Conservation (phyloP, 2,888 invertebrate species). For the Polyploca ridens region DNA sequence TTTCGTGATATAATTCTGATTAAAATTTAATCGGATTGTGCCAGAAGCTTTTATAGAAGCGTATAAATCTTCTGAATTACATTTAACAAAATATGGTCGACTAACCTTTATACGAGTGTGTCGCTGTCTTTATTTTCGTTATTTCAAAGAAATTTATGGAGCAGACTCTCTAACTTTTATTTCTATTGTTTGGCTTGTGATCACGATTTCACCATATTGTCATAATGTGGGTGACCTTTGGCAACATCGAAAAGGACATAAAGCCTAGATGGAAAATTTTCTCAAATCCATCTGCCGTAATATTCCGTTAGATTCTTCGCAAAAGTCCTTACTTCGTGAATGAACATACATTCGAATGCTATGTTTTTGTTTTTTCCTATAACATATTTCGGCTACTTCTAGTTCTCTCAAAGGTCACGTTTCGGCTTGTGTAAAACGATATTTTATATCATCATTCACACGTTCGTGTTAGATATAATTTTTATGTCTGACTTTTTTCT, state of each 20-base stretch:
- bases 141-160: no score
- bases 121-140: no score
- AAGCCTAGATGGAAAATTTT: no score
- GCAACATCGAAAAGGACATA: no score
- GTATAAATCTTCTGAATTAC: neutral
- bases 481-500: conserved; percentile 43
- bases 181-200: neutral
- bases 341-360: neutral
- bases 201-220: neutral
- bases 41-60: neutral
- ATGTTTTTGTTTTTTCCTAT: neutral
- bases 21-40: neutral
- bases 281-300: no score
- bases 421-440: conserved; percentile 46
- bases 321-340: no score
- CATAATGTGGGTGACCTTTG: no score
- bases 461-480: conserved; percentile 55
- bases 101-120: no score
- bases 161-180: no score
- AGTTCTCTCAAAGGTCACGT: conserved; percentile 46
- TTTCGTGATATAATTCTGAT: neutral
- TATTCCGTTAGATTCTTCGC: no score
- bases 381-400: conserved; percentile 18
- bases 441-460: conserved; percentile 60
- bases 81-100: no score